Evolutionary conservation across 2,797 vertebrate genomes (phyloP).

Genomic region (Balearica regulorum): DNA sequence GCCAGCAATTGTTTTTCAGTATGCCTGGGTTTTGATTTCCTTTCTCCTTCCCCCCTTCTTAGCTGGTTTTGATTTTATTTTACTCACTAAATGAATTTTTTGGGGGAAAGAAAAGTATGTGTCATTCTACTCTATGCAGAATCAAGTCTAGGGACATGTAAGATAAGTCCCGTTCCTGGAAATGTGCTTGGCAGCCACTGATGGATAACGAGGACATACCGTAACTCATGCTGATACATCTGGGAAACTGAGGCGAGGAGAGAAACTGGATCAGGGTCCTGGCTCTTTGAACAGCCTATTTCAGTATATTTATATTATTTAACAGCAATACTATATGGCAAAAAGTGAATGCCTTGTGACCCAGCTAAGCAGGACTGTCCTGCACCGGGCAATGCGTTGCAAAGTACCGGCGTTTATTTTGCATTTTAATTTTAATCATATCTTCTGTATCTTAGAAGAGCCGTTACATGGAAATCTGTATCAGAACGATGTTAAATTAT

Average conservation of each 20-base stretch:
- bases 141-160: not conserved
- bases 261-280: not conserved
- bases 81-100: not conserved
- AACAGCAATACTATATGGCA: not conserved
- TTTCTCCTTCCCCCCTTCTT: not conserved
- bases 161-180: not conserved
- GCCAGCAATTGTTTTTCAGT: not conserved
- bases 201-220: not conserved
- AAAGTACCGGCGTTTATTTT: not conserved
- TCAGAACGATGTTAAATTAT: not conserved
- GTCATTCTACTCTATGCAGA: not conserved
- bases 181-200: not conserved
- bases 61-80: not conserved
- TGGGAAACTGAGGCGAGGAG: not conserved
- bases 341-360: not conserved
- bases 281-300: not conserved
- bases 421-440: not conserved
- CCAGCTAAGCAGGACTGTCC: not conserved
- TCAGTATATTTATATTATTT: not conserved
- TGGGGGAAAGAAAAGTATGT: not conserved
- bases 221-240: not conserved
- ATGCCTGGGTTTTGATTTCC: not conserved
- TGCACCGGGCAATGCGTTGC: not conserved
- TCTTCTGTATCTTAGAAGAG: not conserved
- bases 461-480: not conserved